phyloP scores from a whole-genome alignment of 1,140 invertebrate species.

The Anoplolepis gracilipes region DNA sequence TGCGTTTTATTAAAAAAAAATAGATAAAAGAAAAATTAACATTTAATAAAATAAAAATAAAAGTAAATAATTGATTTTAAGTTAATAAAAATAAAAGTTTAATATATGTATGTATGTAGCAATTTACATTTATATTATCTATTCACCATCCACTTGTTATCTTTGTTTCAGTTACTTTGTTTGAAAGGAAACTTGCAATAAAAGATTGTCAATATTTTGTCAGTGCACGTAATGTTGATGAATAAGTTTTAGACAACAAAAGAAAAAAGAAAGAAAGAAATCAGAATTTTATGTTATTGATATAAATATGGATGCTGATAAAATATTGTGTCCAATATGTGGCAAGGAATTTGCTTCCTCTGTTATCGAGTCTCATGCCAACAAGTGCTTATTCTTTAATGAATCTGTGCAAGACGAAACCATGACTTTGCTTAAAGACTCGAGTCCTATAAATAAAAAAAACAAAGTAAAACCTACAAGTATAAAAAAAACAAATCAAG shows the following conservation, averaged over 20 bases:
- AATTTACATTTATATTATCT: not conserved
- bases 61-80: not conserved
- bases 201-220: not conserved
- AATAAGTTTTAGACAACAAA: too few species aligned
- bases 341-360: slow-evolving; percentile 82
- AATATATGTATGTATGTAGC: not conserved
- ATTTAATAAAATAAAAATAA: too few species aligned
- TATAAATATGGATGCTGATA: slow-evolving; percentile 62
- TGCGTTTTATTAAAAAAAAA: too few species aligned
- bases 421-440: slow-evolving; percentile 33
- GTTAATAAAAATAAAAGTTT: not conserved
- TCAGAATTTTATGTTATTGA: not conserved
- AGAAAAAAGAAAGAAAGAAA: not conserved
- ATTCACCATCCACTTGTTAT: not conserved
- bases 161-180: not conserved
- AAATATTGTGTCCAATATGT: slow-evolving; percentile 87
- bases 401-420: slow-evolving; percentile 78
- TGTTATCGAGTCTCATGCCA: slow-evolving; percentile 89
- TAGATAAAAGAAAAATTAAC: too few species aligned
- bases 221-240: not conserved
- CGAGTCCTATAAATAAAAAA: slow-evolving; percentile 52
- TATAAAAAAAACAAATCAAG: slow-evolving; percentile 7
- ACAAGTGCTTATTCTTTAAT: slow-evolving; percentile 90
- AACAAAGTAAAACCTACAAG: slow-evolving; percentile 23
- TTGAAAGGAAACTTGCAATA: not conserved